Conservation (phyloP, 1,140 invertebrate species). For the Cyrtorhinus lividipennis region DNA sequence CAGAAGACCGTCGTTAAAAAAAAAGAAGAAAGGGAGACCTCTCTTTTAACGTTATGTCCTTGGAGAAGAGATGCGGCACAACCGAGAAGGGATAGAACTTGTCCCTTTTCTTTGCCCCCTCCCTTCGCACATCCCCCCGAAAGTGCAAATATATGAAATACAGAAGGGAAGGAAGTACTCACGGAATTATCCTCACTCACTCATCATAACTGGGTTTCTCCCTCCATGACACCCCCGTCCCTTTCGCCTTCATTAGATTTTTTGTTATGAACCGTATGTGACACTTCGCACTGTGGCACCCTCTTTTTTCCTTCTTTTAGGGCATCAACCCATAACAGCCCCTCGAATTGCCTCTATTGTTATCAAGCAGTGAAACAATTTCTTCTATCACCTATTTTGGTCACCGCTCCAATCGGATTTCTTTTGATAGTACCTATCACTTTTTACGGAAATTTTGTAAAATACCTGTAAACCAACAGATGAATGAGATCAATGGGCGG, state of each 20-base stretch:
- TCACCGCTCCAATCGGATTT: too few species aligned
- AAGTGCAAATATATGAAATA: slow-evolving; percentile 7
- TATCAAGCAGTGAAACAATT: too few species aligned
- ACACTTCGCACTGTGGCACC: slow-evolving; percentile 1
- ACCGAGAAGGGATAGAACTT: too few species aligned
- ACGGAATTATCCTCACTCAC: not conserved
- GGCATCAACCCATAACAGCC: not conserved
- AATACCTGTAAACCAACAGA: too few species aligned
- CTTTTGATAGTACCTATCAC: too few species aligned
- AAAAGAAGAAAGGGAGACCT: not conserved
- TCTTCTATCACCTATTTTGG: too few species aligned
- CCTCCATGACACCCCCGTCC: not conserved
- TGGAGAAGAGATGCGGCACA: too few species aligned
- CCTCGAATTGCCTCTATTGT: not conserved
- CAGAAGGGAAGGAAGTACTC: slow-evolving; percentile 8
- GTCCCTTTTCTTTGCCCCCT: not conserved
- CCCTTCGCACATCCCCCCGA: too few species aligned
- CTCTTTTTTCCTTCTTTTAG: not conserved
- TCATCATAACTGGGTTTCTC: not conserved
- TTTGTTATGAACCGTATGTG: not conserved
- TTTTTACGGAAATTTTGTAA: too few species aligned
- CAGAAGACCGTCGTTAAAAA: not conserved
- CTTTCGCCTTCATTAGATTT: slow-evolving; percentile 4
- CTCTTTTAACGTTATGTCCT: too few species aligned
- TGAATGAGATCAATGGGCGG: too few species aligned